Evolutionary conservation across 2,113 vertebrate species (phyloP).

Genomic region (Balaeniceps rex): DNA sequence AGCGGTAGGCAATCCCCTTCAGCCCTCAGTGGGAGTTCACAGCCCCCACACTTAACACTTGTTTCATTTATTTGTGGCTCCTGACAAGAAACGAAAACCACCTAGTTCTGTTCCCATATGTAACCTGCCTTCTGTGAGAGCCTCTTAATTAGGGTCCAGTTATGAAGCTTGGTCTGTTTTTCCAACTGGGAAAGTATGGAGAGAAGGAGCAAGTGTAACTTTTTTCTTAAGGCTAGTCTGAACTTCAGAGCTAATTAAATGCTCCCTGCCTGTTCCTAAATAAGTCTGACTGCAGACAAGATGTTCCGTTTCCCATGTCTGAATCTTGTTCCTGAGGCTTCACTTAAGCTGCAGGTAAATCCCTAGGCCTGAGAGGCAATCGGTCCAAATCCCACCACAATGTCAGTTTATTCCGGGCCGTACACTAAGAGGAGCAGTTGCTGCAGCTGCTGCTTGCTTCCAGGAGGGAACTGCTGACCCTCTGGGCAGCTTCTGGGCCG

Average conservation of each 20-base stretch:
- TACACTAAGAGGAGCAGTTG: neutral
- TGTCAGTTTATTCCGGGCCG: neutral
- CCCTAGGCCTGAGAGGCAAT: neutral
- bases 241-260: neutral
- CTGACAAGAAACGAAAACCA: neutral
- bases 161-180: neutral
- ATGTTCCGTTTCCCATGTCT: neutral
- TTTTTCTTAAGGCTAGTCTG: neutral
- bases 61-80: neutral
- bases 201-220: neutral
- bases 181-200: neutral
- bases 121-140: neutral
- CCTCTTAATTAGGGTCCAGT: neutral
- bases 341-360: neutral
- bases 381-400: neutral
- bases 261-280: neutral
- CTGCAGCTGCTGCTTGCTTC: neutral
- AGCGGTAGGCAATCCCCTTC: constrained; percentile 78
- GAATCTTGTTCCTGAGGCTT: neutral
- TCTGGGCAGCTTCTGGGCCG: neutral
- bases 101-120: neutral
- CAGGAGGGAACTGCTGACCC: neutral
- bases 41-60: fast-evolving
- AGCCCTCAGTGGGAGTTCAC: neutral
- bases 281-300: neutral